Conservation (phyloP, 2,797 vertebrate species). For the Bovichtus diacanthus region DNA sequence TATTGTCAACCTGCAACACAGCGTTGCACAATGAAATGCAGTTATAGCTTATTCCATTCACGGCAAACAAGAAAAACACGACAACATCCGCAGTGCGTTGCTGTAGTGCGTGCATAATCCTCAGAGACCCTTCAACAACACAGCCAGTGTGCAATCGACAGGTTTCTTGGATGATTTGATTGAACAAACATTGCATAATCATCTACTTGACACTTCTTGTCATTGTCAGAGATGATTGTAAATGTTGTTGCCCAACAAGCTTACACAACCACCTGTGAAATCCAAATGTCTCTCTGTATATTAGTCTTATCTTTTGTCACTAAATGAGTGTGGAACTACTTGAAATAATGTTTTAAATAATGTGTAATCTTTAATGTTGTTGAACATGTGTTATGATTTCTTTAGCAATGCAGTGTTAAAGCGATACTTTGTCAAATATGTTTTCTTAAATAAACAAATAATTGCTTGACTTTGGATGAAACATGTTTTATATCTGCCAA, state of each 20-base stretch:
- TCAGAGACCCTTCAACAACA: background rate
- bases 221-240: conserved; percentile 58
- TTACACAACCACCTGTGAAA: conserved; percentile 73
- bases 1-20: too few relatives aligned
- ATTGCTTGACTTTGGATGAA: conserved; percentile 26
- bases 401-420: conserved; percentile 4
- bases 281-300: conserved; percentile 43
- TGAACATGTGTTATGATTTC: conserved; percentile 8
- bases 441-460: conserved; percentile 48
- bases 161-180: conserved; percentile 24
- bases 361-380: background rate
- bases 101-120: background rate
- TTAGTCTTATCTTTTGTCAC: conserved; percentile 25
- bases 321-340: conserved; percentile 35
- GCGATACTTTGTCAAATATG: conserved; percentile 9
- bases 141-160: background rate
- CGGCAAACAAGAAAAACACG: too few relatives aligned
- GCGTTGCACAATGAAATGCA: too few relatives aligned
- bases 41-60: too few relatives aligned
- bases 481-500: background rate
- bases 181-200: conserved; percentile 49
- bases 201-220: conserved; percentile 58
- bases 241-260: conserved; percentile 67
- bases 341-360: conserved; percentile 35
- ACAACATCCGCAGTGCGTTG: too few relatives aligned